Conservation (phyloP, 2,113 vertebrate genomes). For the Hemichromis elongatus region DNA sequence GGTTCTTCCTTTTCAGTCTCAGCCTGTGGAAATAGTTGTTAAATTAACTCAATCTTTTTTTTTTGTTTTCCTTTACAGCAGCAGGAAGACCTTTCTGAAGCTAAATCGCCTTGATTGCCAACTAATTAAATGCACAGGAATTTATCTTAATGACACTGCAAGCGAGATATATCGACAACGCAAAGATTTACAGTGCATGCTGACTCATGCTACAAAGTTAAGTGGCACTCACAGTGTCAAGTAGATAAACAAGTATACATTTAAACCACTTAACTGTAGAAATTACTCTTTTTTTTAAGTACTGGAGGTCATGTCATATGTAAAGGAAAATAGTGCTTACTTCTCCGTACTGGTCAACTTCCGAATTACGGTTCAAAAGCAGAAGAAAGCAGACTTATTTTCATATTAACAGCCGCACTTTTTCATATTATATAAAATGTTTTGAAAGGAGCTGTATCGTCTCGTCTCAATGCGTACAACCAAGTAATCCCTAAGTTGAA, state of each 20-base stretch:
- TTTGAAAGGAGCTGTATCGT: background rate
- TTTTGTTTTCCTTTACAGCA: conserved; percentile 29
- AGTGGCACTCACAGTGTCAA: background rate
- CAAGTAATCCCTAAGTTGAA: background rate
- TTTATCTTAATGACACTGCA: conserved; percentile 18
- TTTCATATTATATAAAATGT: background rate
- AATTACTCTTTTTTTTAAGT: background rate
- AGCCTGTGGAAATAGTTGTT: conserved; percentile 12
- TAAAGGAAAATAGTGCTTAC: background rate
- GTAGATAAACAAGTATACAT: background rate
- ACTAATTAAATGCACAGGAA: conserved; percentile 37
- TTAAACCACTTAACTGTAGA: background rate
- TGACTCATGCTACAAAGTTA: conserved; percentile 14
- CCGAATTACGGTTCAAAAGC: background rate
- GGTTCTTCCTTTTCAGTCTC: conserved; percentile 29
- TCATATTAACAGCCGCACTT: background rate
- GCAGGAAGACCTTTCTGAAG: background rate
- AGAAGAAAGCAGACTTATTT: background rate
- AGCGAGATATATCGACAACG: background rate
- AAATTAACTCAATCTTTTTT: conserved; percentile 23
- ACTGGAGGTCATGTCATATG: background rate
- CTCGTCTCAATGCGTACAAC: background rate
- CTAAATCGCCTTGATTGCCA: conserved; percentile 27
- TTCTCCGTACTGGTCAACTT: background rate
- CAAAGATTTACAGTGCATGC: conserved; percentile 17